Evolutionary conservation across 2,797 vertebrate species (phyloP).

Genomic region (Bovichtus variegatus): DNA sequence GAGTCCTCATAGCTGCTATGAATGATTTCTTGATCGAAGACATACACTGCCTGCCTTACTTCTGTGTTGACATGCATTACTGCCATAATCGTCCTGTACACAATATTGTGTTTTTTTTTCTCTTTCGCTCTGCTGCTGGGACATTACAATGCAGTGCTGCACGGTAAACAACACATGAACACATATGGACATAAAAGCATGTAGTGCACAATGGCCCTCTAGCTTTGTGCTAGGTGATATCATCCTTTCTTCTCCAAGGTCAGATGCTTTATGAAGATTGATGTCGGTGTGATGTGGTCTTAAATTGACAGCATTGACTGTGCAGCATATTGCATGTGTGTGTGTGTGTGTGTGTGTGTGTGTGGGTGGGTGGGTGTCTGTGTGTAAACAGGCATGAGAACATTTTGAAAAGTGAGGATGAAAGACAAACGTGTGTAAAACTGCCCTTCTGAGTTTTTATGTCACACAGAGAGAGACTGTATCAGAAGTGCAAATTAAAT

Average conservation of each 20-base stretch:
- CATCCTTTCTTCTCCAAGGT: constrained; percentile 67
- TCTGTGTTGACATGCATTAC: constrained; percentile 10
- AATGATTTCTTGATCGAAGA: constrained; percentile 22
- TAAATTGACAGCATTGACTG: constrained; percentile 42
- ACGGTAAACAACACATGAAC: neutral
- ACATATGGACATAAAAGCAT: neutral
- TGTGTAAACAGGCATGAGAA: constrained; percentile 9
- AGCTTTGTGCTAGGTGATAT: constrained; percentile 37
- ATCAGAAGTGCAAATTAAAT: constrained; percentile 10
- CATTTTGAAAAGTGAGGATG: neutral
- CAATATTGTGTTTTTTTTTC: neutral
- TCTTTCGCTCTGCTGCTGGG: neutral
- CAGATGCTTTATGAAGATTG: constrained; percentile 74
- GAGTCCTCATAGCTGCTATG: neutral
- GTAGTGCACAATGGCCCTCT: constrained; percentile 7
- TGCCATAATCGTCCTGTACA: neutral
- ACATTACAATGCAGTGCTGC: constrained; percentile 3
- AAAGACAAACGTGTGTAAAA: neutral
- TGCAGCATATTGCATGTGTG: constrained; percentile 12
- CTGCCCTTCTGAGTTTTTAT: neutral
- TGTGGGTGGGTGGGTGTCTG: constrained; percentile 2
- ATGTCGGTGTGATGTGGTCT: constrained; percentile 55
- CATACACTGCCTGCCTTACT: neutral
- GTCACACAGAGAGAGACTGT: neutral
- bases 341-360: constrained; percentile 8